Conservation (phyloP, 2,113 vertebrate genomes). For the Eulacestoma nigropectus region DNA sequence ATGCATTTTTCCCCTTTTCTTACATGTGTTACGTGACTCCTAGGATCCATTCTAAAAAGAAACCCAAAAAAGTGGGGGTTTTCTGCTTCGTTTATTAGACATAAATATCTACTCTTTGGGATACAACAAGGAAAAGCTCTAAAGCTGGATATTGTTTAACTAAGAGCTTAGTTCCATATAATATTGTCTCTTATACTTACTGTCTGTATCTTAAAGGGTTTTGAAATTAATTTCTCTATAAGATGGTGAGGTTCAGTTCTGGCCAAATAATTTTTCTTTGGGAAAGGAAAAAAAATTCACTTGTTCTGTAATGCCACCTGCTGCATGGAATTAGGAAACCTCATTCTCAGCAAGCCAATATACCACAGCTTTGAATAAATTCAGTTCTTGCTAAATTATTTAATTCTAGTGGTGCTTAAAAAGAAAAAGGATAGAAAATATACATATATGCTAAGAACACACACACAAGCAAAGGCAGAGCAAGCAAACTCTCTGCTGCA, state of each 20-base stretch:
- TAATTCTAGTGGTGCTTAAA: neutral
- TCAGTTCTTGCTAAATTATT: neutral
- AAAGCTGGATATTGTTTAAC: neutral
- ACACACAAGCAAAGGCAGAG: neutral
- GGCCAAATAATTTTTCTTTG: neutral
- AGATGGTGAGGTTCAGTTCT: neutral
- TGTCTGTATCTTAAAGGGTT: neutral
- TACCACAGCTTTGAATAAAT: neutral
- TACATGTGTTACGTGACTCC: neutral
- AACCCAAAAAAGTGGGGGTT: fast-evolving
- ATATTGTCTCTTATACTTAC: neutral
- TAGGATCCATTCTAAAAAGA: neutral
- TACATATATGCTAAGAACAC: neutral
- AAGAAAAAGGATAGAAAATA: neutral
- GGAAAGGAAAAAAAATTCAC: neutral
- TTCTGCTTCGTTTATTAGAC: neutral
- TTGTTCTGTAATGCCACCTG: slow-evolving; percentile 55
- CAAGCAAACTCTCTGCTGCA: neutral
- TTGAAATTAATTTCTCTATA: neutral
- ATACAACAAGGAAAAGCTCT: neutral
- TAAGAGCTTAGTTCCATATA: neutral
- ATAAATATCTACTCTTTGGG: neutral
- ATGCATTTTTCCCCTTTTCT: neutral
- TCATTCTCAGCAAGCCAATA: neutral
- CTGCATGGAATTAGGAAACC: slow-evolving; percentile 10